These are phyloP conservation scores for Sphenopsis melanotis DNA, from an alignment of 2,797 vertebrate species.

Conservation along the genomic window DNA sequence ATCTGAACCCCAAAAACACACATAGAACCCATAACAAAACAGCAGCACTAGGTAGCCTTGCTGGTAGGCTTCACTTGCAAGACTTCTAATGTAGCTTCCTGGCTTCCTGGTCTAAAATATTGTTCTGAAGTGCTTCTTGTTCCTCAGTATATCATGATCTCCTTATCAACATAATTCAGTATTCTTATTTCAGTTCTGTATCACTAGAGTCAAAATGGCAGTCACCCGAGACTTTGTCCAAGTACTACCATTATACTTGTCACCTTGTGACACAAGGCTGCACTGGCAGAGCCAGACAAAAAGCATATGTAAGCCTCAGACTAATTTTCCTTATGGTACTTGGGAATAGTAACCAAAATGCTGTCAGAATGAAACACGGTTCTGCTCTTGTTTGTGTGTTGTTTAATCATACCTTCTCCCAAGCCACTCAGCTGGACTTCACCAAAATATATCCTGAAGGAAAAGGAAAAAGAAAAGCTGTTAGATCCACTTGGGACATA, in stretches of 20 bases:
- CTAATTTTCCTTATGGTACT: background rate
- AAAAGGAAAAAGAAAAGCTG: constrained; percentile 4
- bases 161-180: background rate
- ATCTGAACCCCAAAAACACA: background rate
- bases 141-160: background rate
- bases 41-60: background rate
- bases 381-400: background rate
- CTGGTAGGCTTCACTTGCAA: background rate
- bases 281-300: background rate
- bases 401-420: constrained; percentile 87
- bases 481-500: background rate
- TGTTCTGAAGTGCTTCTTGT: background rate
- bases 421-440: constrained; percentile 94
- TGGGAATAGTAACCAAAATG: background rate
- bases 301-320: background rate
- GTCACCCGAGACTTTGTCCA: background rate
- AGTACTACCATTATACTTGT: background rate
- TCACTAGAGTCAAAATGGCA: background rate
- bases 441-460: constrained; percentile 93
- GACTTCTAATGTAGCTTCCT: background rate
- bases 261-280: background rate
- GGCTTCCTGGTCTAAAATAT: background rate
- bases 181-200: background rate
- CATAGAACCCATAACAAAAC: background rate
- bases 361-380: background rate